Percentiles rank a stretch among this genome's conserved stretches.
Conservation (phyloP, 2,797 vertebrate genomes). For the Trachops cirrhosus region DNA sequence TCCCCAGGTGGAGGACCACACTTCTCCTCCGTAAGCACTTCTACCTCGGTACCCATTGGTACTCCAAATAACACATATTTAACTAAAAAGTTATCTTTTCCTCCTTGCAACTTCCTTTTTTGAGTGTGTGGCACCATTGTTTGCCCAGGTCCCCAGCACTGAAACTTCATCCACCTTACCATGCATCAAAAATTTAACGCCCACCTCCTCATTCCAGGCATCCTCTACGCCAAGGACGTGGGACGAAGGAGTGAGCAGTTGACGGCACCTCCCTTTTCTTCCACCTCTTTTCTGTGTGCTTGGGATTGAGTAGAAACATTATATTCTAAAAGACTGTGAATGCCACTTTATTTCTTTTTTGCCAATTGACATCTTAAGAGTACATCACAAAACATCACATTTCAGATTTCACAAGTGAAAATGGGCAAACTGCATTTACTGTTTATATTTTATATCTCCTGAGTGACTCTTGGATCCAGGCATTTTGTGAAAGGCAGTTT, state of each 20-base stretch:
- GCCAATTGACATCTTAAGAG: background rate
- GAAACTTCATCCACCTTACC: background rate
- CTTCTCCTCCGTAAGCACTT: background rate
- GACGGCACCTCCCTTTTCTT: background rate
- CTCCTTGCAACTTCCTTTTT: background rate
- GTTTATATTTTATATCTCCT: background rate
- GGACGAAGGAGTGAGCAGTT: too few species aligned
- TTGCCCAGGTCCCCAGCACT: background rate
- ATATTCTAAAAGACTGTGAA: background rate
- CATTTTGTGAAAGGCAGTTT: background rate
- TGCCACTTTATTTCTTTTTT: background rate
- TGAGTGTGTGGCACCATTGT: background rate
- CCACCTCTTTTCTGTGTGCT: background rate
- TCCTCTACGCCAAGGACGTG: fast-evolving
- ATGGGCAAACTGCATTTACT: background rate
- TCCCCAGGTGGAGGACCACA: background rate
- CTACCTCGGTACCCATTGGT: background rate
- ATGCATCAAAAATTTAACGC: background rate
- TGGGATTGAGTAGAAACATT: background rate
- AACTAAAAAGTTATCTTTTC: background rate
- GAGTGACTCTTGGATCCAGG: conserved; percentile 21
- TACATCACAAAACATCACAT: background rate
- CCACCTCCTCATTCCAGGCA: background rate
- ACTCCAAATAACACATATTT: background rate
- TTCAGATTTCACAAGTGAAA: background rate